A percentile compares a stretch with the other conserved stretches of the same genome.
phyloP scores from a whole-genome alignment of 1,140 invertebrate species.

The Drosophila micromelanica region DNA sequence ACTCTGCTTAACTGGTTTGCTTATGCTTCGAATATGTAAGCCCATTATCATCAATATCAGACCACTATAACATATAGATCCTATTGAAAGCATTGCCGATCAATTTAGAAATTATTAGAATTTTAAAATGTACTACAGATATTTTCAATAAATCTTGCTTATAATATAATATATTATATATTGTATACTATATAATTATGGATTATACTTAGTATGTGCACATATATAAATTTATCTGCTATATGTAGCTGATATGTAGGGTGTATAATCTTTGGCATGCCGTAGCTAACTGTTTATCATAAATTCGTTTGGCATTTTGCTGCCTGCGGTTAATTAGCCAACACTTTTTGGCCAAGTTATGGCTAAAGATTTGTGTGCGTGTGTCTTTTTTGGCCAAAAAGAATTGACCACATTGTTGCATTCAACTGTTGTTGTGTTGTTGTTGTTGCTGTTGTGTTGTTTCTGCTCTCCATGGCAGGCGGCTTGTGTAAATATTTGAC shows the following conservation, averaged over 20 bases:
- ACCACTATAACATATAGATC: too few species aligned
- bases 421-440: constrained; percentile 11
- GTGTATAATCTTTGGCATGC: background rate
- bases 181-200: too few species aligned
- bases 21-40: too few species aligned
- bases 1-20: too few species aligned
- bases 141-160: too few species aligned
- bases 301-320: constrained; percentile 63
- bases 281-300: constrained; percentile 42
- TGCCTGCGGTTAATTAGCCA: constrained; percentile 41
- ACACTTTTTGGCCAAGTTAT: constrained; percentile 10
- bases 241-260: background rate
- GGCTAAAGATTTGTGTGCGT: constrained; percentile 27
- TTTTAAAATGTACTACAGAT: too few species aligned
- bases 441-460: constrained; percentile 38
- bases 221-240: too few species aligned
- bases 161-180: too few species aligned
- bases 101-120: too few species aligned
- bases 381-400: constrained; percentile 38
- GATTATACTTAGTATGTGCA: too few species aligned
- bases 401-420: constrained; percentile 52
- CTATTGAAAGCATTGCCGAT: too few species aligned
- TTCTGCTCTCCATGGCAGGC: constrained; percentile 45
- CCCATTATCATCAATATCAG: too few species aligned
- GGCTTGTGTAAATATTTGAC: constrained; percentile 81